Conservation (phyloP, 2,113 vertebrate species). For the Neomonachus schauinslandi region DNA sequence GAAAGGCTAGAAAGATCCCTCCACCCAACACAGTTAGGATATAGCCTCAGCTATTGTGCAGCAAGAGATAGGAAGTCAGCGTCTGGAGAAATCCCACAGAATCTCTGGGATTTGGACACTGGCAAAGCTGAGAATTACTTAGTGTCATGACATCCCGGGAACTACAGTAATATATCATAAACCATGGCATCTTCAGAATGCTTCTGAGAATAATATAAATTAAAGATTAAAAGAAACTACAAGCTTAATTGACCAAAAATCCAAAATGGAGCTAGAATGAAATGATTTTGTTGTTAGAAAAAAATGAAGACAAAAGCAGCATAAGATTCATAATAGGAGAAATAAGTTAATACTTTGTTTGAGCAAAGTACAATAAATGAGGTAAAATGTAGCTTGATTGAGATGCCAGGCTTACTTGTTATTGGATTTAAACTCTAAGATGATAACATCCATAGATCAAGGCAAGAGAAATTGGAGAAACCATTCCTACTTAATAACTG, state of each 20-base stretch:
- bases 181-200: background rate
- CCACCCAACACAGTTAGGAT: rapidly evolving
- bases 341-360: conserved; percentile 42
- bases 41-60: background rate
- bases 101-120: background rate
- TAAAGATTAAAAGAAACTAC: background rate
- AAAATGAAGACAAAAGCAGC: background rate
- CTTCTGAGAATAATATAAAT: background rate
- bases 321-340: background rate
- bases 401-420: conserved; percentile 41
- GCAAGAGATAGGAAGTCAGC: background rate
- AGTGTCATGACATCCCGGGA: background rate
- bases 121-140: background rate
- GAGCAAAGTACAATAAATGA: conserved; percentile 37
- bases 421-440: conserved; percentile 58
- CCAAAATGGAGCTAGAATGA: background rate
- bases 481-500: conserved; percentile 63
- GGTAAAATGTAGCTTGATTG: conserved; percentile 51
- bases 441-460: conserved; percentile 69
- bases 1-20: background rate
- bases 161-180: background rate
- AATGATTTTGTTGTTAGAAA: background rate
- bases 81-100: background rate
- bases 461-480: conserved; percentile 66
- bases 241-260: conserved; percentile 9